Conservation (phyloP, 2,113 vertebrate genomes). For the Tapirus terrestris region DNA sequence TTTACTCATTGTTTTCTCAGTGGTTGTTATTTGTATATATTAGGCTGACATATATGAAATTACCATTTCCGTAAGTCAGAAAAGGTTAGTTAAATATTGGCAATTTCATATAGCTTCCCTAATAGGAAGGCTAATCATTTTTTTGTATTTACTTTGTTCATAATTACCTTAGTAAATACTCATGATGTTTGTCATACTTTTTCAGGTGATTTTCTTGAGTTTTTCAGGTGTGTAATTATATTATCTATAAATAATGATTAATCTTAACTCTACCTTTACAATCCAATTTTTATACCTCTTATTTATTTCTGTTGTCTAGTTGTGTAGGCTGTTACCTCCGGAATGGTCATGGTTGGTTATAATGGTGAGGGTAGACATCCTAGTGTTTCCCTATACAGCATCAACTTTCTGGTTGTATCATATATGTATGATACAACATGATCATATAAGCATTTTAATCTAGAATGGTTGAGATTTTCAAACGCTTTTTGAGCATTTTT, state of each 20-base stretch:
- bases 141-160: not conserved
- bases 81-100: not conserved
- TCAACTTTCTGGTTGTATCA: not conserved
- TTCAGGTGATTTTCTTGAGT: not conserved
- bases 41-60: not conserved
- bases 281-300: not conserved
- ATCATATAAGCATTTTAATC: not conserved
- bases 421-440: not conserved
- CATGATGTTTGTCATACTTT: not conserved
- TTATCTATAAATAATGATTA: not conserved
- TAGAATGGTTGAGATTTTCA: not conserved
- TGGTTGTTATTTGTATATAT: not conserved
- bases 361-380: not conserved
- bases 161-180: not conserved
- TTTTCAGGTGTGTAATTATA: not conserved
- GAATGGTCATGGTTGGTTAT: not conserved
- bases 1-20: not conserved
- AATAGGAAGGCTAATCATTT: not conserved
- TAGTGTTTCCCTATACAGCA: not conserved
- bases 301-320: slow-evolving; percentile 21
- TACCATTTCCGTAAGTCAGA: not conserved
- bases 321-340: not conserved
- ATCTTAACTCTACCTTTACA: not conserved
- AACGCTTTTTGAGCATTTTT: not conserved
- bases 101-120: not conserved